phyloP scores from a whole-genome alignment of 2,888 invertebrate species.

The Teleogryllus oceanicus region DNA sequence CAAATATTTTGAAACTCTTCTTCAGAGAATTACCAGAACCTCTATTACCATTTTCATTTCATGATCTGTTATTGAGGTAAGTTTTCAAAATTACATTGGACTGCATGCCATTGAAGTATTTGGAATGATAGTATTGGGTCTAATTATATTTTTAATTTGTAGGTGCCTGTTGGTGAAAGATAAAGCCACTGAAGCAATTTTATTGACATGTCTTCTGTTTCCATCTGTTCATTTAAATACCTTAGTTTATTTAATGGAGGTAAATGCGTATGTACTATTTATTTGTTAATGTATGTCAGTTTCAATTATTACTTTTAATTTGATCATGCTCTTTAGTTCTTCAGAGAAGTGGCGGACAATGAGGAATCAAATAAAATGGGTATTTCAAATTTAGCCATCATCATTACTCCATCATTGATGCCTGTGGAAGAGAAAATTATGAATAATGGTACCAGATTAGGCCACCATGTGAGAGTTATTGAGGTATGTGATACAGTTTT shows the following conservation, averaged over 20 bases:
- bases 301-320: slow-evolving; percentile 23
- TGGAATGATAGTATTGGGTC: not conserved
- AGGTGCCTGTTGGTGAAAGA: slow-evolving; percentile 61
- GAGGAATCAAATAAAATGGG: slow-evolving; percentile 79
- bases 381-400: slow-evolving; percentile 75
- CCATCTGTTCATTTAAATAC: slow-evolving; percentile 75
- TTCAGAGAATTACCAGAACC: slow-evolving; percentile 82
- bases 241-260: slow-evolving; percentile 77
- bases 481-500: slow-evolving; percentile 52
- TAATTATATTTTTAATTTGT: slow-evolving; percentile 23
- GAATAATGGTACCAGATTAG: slow-evolving; percentile 57
- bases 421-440: slow-evolving; percentile 63
- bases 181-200: slow-evolving; percentile 60
- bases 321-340: slow-evolving; percentile 53
- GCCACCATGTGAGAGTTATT: slow-evolving; percentile 66
- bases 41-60: slow-evolving; percentile 67
- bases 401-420: slow-evolving; percentile 83
- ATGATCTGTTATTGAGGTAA: slow-evolving; percentile 66
- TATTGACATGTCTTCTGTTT: slow-evolving; percentile 66
- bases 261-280: slow-evolving; percentile 42
- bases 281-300: slow-evolving; percentile 23
- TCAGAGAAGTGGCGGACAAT: slow-evolving; percentile 65
- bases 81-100: slow-evolving; percentile 4
- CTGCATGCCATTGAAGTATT: not conserved
- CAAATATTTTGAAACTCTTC: slow-evolving; percentile 80